Conservation (phyloP, 2,113 vertebrate species). For the Chauna torquata region DNA sequence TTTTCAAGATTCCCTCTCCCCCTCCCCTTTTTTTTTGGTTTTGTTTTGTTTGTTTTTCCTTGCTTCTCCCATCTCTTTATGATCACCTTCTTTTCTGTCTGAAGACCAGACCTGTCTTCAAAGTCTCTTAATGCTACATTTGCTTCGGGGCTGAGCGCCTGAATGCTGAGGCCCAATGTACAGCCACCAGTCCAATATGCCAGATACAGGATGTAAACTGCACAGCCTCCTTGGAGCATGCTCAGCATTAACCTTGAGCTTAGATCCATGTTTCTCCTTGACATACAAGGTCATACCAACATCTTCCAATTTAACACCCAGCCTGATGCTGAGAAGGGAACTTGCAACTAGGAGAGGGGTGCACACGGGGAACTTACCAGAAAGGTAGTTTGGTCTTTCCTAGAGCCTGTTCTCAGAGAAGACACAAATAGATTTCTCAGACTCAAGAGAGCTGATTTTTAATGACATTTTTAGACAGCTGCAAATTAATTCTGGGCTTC, state of each 20-base stretch:
- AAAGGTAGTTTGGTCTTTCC: background rate
- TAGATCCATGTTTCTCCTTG: background rate
- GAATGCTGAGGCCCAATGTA: background rate
- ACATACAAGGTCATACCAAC: background rate
- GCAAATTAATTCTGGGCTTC: background rate
- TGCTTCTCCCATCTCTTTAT: background rate
- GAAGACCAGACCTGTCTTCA: background rate
- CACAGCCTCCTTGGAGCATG: background rate
- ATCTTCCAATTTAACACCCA: background rate
- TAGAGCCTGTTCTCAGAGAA: background rate
- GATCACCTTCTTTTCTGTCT: background rate
- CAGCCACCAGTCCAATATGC: background rate
- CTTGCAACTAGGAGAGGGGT: background rate
- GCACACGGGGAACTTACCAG: background rate
- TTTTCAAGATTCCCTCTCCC: background rate
- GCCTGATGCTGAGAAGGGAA: background rate
- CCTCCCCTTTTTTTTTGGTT: background rate
- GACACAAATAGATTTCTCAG: background rate
- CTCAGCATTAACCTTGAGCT: background rate
- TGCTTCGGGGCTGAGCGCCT: background rate
- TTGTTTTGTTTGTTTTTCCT: slow-evolving; percentile 6
- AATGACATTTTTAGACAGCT: background rate
- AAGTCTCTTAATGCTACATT: background rate
- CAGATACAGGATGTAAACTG: background rate
- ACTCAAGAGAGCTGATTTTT: background rate